These are phyloP conservation scores for Onychostoma macrolepis DNA, from an alignment of 2,113 vertebrate species.

Conservation along the genomic window DNA sequence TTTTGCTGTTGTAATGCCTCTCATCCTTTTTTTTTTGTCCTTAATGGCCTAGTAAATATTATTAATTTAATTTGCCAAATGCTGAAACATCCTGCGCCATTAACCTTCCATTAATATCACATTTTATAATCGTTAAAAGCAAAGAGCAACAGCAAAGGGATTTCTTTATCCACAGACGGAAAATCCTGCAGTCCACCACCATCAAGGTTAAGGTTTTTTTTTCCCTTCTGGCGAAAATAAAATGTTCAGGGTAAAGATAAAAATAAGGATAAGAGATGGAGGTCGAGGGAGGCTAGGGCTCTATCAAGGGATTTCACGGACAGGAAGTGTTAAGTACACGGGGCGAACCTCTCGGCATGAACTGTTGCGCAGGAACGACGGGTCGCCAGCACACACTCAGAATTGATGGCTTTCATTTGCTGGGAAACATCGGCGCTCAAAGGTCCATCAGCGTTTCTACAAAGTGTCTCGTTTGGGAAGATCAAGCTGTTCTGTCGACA, in stretches of 20 bases:
- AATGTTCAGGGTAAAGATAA: conserved; percentile 21
- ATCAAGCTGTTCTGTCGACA: conserved; percentile 3
- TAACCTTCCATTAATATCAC: not conserved
- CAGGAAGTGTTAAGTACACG: conserved; percentile 1
- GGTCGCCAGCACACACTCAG: not conserved
- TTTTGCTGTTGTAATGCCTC: not conserved
- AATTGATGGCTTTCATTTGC: conserved; percentile 37
- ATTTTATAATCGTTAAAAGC: conserved; percentile 5
- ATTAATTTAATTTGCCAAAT: not conserved
- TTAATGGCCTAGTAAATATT: conserved; percentile 18
- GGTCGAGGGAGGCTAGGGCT: not conserved
- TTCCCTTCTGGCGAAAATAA: not conserved
- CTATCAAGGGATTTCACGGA: not conserved
- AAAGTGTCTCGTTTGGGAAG: not conserved
- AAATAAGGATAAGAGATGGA: conserved; percentile 23
- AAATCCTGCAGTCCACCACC: not conserved
- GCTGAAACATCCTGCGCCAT: not conserved
- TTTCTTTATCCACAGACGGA: not conserved
- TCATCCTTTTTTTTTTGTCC: not conserved
- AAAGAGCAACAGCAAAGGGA: not conserved
- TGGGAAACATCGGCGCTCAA: conserved; percentile 5
- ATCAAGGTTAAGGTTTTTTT: conserved; percentile 1
- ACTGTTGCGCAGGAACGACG: not conserved
- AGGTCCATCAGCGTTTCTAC: not conserved
- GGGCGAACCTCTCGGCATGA: not conserved